phyloP scores from a whole-genome alignment of 1,140 invertebrate genomes.

The Stegodyphus mimosarum region DNA sequence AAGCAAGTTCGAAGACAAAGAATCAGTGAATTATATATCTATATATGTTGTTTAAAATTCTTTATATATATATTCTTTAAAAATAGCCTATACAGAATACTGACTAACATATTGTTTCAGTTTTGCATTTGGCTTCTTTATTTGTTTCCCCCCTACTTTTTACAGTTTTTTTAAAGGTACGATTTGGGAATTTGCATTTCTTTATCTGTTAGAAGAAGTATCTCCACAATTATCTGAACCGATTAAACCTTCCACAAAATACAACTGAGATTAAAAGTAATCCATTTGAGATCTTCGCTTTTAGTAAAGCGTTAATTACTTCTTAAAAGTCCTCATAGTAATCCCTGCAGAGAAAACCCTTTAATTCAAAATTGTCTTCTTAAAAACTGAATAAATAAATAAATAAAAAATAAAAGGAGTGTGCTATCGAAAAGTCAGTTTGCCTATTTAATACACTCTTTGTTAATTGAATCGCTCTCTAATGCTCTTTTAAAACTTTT shows the following conservation, averaged over 20 bases:
- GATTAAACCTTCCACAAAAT: slow-evolving; percentile 25
- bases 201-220: no score
- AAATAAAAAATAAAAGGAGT: no score
- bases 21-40: no score
- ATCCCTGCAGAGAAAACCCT: slow-evolving; percentile 43
- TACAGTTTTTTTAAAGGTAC: no score
- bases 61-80: no score
- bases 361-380: slow-evolving; percentile 21
- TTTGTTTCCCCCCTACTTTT: no score
- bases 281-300: slow-evolving; percentile 32
- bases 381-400: slow-evolving; percentile 5
- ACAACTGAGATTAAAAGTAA: slow-evolving; percentile 44
- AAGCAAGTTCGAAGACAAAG: no score
- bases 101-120: no score
- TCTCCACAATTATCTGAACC: background rate
- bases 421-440: slow-evolving; percentile 24
- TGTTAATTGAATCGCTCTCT: slow-evolving; percentile 52
- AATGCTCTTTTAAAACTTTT: slow-evolving; percentile 55
- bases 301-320: slow-evolving; percentile 39
- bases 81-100: no score
- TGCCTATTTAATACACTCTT: slow-evolving; percentile 49
- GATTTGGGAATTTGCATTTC: no score
- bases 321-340: slow-evolving; percentile 42
- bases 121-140: no score
- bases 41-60: no score